phyloP scores from a whole-genome alignment of 2,888 invertebrate genomes.

The Acanthosoma haemorrhoidale region DNA sequence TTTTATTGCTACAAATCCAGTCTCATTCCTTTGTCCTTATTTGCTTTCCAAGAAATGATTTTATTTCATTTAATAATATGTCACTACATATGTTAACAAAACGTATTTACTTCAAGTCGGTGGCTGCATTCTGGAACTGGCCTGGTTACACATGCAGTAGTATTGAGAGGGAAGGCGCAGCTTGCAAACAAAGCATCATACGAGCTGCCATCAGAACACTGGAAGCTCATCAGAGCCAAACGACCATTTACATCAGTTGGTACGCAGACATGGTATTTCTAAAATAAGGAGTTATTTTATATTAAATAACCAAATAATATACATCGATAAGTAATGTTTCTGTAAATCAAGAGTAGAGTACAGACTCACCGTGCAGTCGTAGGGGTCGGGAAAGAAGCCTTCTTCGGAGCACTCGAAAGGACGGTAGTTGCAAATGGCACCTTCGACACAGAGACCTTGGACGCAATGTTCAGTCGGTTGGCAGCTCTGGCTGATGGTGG shows the following conservation, averaged over 20 bases:
- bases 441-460: neutral
- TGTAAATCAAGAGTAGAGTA: neutral
- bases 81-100: too few species aligned
- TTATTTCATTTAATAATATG: too few species aligned
- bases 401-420: slow-evolving; percentile 16
- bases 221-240: neutral
- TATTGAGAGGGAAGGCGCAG: neutral
- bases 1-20: too few species aligned
- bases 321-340: too few species aligned
- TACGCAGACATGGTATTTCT: slow-evolving; percentile 15
- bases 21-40: too few species aligned
- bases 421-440: slow-evolving; percentile 7
- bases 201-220: neutral
- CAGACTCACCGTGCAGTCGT: slow-evolving; percentile 1
- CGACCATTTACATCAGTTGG: neutral
- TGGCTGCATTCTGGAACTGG: slow-evolving; percentile 5
- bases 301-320: neutral
- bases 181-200: neutral
- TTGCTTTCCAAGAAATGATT: too few species aligned
- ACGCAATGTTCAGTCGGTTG: neutral
- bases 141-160: neutral
- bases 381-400: slow-evolving; percentile 13
- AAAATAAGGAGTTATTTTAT: neutral
- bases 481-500: neutral
- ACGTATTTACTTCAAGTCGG: neutral